Evolutionary conservation across 2,888 invertebrate genomes (phyloP).

Genomic region (Trichogramma dendrolimi): DNA sequence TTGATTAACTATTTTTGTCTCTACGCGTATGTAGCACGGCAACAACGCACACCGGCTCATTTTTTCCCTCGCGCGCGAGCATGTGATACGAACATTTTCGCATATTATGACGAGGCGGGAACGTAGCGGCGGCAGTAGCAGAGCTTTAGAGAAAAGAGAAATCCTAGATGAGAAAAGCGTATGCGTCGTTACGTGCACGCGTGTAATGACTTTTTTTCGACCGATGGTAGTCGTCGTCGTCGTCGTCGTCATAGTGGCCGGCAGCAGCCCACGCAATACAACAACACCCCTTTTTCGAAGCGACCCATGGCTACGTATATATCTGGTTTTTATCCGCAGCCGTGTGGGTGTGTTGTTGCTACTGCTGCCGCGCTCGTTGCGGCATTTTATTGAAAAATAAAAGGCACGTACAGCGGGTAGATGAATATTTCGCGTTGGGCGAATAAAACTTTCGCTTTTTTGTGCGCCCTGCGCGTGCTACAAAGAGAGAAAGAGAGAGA

Average conservation of each 20-base stretch:
- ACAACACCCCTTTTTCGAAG: not conserved
- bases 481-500: not conserved
- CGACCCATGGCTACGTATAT: slow-evolving; percentile 13
- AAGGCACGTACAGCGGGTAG: not conserved
- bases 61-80: not conserved
- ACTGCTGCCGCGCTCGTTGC: not conserved
- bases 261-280: too few relatives aligned
- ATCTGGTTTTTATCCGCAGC: not conserved
- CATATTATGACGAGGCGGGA: too few relatives aligned
- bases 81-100: slow-evolving; percentile 10
- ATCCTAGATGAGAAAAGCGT: slow-evolving; percentile 13
- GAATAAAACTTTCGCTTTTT: too few relatives aligned
- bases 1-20: slow-evolving; percentile 16
- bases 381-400: slow-evolving; percentile 26
- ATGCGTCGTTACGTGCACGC: not conserved
- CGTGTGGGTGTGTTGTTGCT: not conserved
- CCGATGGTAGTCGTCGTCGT: not conserved
- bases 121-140: too few relatives aligned
- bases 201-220: slow-evolving; percentile 27
- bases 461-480: too few relatives aligned
- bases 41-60: not conserved
- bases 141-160: too few relatives aligned
- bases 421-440: too few relatives aligned
- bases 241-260: too few relatives aligned
- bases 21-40: not conserved